phyloP scores from a whole-genome alignment of 1,140 invertebrate species.

The Orius laevigatus region DNA sequence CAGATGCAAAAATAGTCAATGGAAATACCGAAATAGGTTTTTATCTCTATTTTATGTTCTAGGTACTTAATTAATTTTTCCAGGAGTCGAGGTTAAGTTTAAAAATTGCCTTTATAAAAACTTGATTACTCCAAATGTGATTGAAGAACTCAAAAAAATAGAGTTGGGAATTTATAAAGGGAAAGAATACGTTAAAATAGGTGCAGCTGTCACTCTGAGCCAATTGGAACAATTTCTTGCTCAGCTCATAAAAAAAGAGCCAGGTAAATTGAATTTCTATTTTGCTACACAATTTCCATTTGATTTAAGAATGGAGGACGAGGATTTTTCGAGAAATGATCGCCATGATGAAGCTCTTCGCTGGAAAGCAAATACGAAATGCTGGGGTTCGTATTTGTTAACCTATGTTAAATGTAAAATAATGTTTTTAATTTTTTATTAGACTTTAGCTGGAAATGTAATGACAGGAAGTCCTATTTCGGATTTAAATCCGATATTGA shows the following conservation, averaged over 20 bases:
- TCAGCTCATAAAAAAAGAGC: conserved; percentile 24
- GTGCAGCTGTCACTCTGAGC: conserved; percentile 63
- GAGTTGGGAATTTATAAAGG: conserved; percentile 25
- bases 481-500: conserved; percentile 76
- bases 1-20: conserved; percentile 70
- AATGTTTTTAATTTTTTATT: conserved; percentile 18
- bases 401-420: too few species aligned
- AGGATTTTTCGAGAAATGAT: conserved; percentile 54
- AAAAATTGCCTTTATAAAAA: conserved; percentile 69
- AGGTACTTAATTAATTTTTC: conserved; percentile 14
- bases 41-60: not conserved
- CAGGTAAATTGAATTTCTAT: conserved; percentile 24
- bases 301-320: conserved; percentile 36
- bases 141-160: conserved; percentile 50
- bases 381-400: conserved; percentile 45
- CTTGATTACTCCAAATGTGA: conserved; percentile 57
- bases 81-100: conserved; percentile 76
- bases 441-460: conserved; percentile 79
- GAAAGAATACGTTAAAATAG: conserved; percentile 48
- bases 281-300: not conserved
- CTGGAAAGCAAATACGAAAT: conserved; percentile 84
- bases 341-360: conserved; percentile 86
- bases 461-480: conserved; percentile 95
- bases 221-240: conserved; percentile 37
- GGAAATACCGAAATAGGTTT: conserved; percentile 88